These are phyloP conservation scores for Thinocorus orbignyianus DNA, from an alignment of 2,113 vertebrate species.

Conservation along the genomic window DNA sequence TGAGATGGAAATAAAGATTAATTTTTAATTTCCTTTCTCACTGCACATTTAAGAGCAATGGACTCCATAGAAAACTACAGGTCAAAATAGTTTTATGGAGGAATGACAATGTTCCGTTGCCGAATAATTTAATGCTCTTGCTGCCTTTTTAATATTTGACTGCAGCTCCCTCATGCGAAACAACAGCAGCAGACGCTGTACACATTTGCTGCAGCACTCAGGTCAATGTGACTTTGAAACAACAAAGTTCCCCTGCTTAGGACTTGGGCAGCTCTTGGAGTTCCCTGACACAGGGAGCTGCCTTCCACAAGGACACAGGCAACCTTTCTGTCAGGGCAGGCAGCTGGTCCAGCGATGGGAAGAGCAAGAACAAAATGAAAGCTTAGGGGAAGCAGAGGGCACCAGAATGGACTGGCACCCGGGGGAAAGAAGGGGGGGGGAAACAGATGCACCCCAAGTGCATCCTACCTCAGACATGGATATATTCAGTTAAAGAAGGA, in stretches of 20 bases:
- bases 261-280: background rate
- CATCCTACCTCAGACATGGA: accelerated
- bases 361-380: background rate
- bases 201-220: conserved; percentile 21
- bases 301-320: background rate
- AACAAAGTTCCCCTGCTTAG: conserved; percentile 19
- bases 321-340: background rate
- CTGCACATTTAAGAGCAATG: conserved; percentile 78
- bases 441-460: background rate
- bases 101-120: conserved; percentile 68
- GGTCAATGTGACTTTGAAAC: conserved; percentile 74
- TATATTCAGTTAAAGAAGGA: background rate
- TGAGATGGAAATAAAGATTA: conserved; percentile 87
- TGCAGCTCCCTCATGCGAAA: conserved; percentile 74
- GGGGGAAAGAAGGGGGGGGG: background rate
- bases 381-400: background rate
- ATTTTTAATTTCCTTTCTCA: conserved; percentile 86
- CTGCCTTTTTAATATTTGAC: conserved; percentile 75
- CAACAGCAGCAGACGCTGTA: background rate
- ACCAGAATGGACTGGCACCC: background rate
- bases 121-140: conserved; percentile 73
- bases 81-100: conserved; percentile 77
- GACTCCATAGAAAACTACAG: conserved; percentile 67
- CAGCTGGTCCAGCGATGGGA: background rate
- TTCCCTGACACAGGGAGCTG: background rate